phyloP scores from a whole-genome alignment of 2,113 vertebrate genomes.

The Pitta sordida region DNA sequence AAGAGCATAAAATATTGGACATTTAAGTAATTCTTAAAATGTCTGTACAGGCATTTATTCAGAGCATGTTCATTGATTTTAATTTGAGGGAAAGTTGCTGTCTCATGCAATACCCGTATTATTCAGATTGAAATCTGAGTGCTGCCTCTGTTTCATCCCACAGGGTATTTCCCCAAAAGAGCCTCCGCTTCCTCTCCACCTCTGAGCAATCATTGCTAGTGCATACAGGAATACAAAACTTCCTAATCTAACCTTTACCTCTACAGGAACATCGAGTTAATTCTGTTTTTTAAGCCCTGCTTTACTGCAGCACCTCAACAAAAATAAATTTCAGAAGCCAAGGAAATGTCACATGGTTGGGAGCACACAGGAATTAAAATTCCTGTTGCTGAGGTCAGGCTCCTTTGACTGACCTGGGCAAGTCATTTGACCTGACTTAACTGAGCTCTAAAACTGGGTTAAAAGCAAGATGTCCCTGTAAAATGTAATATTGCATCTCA shows the following conservation, averaged over 20 bases:
- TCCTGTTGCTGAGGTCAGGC: background rate
- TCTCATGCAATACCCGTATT: conserved; percentile 10
- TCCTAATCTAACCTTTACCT: background rate
- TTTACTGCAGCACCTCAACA: background rate
- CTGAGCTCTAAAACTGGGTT: conserved; percentile 19
- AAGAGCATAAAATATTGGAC: background rate
- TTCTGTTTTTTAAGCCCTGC: background rate
- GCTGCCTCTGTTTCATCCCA: background rate
- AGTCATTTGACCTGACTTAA: background rate
- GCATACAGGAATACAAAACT: background rate
- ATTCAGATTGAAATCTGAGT: conserved; percentile 37
- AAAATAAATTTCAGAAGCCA: background rate
- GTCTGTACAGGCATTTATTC: background rate
- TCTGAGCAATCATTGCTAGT: background rate
- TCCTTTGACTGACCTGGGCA: background rate
- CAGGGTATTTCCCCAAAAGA: conserved; percentile 25
- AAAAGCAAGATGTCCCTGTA: conserved; percentile 13
- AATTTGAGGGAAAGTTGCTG: conserved; percentile 27
- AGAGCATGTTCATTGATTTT: conserved; percentile 29
- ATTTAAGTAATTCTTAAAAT: conserved; percentile 14
- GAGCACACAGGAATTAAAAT: background rate
- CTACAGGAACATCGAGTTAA: background rate
- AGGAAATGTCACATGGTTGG: background rate
- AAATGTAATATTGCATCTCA: conserved; percentile 37
- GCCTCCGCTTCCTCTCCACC: background rate